Percentiles rank a stretch among this genome's conserved stretches.
Conservation (phyloP, 2,797 vertebrate species). For the Rhadinocentrus ornatus region DNA sequence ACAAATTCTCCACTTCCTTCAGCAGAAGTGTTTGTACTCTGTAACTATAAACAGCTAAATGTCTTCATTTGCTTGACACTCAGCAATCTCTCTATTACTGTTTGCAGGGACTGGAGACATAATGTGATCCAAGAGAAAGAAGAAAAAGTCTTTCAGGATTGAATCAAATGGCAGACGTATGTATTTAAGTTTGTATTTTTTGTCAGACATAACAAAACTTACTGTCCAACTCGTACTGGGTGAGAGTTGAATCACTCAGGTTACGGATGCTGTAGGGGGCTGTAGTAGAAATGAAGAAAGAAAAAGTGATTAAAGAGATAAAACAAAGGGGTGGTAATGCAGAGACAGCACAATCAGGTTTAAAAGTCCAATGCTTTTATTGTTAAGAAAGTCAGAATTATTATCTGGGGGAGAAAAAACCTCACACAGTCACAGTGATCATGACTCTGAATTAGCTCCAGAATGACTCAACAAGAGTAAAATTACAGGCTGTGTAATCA, state of each 20-base stretch:
- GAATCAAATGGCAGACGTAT: background rate
- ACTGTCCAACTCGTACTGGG: constrained; percentile 90
- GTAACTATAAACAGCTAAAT: constrained; percentile 36
- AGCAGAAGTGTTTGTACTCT: constrained; percentile 29
- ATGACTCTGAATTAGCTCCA: constrained; percentile 37
- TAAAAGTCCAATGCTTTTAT: constrained; percentile 21
- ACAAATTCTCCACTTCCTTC: constrained; percentile 19
- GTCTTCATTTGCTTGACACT: constrained; percentile 23
- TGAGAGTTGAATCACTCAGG: constrained; percentile 89
- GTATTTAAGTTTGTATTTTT: background rate
- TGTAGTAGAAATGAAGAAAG: constrained; percentile 52
- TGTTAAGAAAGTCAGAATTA: constrained; percentile 13
- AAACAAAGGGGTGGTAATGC: background rate
- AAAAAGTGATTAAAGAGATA: background rate
- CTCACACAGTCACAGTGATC: constrained; percentile 52
- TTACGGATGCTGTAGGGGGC: constrained; percentile 88
- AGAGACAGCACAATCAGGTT: constrained; percentile 23
- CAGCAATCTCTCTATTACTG: constrained; percentile 6
- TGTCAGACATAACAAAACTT: constrained; percentile 51
- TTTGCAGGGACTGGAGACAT: constrained; percentile 12
- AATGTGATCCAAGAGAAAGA: constrained; percentile 24
- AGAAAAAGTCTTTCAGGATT: constrained; percentile 37
- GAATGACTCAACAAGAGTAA: constrained; percentile 52
- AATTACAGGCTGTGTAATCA: constrained; percentile 63
- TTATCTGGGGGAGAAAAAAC: constrained; percentile 20